Evolutionary conservation across 1,140 invertebrate species (phyloP), one percentile per base, ranked within the genome.

Genomic region (Ceratoteleas bidentatus): DNA sequence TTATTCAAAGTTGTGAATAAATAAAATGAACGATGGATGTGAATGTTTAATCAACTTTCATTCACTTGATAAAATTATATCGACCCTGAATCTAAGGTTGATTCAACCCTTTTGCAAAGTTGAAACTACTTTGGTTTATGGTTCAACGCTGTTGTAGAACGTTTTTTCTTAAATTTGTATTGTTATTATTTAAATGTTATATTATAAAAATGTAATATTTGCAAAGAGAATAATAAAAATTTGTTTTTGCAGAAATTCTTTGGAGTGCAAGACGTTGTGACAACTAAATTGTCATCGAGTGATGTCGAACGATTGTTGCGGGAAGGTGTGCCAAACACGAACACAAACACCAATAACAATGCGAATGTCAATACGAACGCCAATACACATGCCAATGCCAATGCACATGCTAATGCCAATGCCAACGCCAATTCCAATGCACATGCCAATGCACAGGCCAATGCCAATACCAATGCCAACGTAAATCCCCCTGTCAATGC

Each of bases 191-290:
- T n/a, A n/a, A n/a, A n/a, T n/a, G n/a, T n/a, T n/a, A n/a, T n/a
- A n/a, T n/a, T n/a, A n/a, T n/a, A n/a, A n/a, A n/a, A n/a, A n/a
- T n/a, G n/a, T n/a, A n/a, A n/a, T n/a, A n/a, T n/a, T n/a, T 11
- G 45, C 11, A 11, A n/a, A 47, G 2, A 47, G 6, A 47, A 11
- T n/a, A 10, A n/a, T 13, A 2, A 11, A 50, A n/a, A 15, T 38
- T 62, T 53, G 33, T 33, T 68, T 43, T 68, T 66, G 40, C 9
- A 76, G 73, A 76, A 76, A 76, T 76, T 76, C 14, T 76, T 76
- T 53, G 73, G 73, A 15, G 56, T 76, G 2, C 8, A 40, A 14
- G 73, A 76, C 33, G 62, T 76, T 2, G 15, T 40, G n/a, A 66
- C 54, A 16, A 76, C 73, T n/a, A 6, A 11, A 24, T 32, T 76